Evolutionary conservation across 2,888 invertebrate genomes (phyloP).

Genomic region (Sphecodes monilicornis): DNA sequence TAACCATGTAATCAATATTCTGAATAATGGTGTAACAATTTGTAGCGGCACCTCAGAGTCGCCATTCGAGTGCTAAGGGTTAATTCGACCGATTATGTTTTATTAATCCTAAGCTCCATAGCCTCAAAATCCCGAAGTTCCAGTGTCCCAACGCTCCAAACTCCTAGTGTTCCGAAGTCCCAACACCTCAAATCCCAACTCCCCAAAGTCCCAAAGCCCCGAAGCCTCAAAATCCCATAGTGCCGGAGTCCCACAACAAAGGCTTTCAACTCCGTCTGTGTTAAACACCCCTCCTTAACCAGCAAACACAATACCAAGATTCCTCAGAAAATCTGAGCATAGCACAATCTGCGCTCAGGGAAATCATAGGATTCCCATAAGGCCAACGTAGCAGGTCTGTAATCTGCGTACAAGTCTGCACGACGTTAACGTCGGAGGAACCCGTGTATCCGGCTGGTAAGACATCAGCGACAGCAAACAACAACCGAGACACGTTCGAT

Average conservation of each 20-base stretch:
- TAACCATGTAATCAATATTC: no score
- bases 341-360: background rate
- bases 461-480: conserved; percentile 8
- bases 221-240: no score
- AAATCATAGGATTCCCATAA: background rate
- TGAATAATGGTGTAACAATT: no score
- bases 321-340: background rate
- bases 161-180: rapidly evolving
- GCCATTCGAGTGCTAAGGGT: no score
- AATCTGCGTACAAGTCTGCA: background rate
- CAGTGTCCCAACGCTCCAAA: background rate
- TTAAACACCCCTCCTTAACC: no score
- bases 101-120: background rate
- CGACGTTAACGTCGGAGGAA: background rate
- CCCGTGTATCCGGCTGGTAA: background rate
- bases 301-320: no score
- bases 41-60: no score
- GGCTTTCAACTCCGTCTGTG: no score
- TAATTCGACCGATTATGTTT: background rate
- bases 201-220: background rate
- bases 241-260: background rate
- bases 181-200: background rate
- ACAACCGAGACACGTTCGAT: background rate
- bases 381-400: background rate
- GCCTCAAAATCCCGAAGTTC: background rate